Evolutionary conservation across 2,888 invertebrate species (phyloP), one percentile per base, ranked within the genome.

Genomic region (Labia minor): DNA sequence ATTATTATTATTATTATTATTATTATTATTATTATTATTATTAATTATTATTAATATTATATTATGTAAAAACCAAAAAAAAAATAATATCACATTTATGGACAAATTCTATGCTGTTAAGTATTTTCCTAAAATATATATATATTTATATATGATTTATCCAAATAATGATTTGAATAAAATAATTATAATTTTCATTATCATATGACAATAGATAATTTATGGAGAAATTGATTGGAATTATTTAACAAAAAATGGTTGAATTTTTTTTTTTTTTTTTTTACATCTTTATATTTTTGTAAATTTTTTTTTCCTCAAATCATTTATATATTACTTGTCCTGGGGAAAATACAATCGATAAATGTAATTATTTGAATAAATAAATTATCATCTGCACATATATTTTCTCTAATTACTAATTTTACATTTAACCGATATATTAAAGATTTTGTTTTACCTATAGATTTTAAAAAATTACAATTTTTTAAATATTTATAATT

Each of bases 361-460:
- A 49, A 49, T 49, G 49, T 49, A 49, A 49, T 49, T 49, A 49
- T 49, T 49, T 49, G 49, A 49, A 49, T 49, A 49, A 49, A 49
- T 49, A 49, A 49, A 49, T 49, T 10, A 49, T 49, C 14, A 49
- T 49, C 14, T 49, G 49, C 49, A 49, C 49, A 49, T n/a, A 49
- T 8, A 2, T 49, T 49, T 10, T 49, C 14, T 49, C n/a, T 49
- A n/a, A 8, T 49, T 49, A 49, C 14, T 49, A 10, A 49, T 26
- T 26, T 26, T 26, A n/a, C n/a, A n/a, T n/a, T n/a, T n/a, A n/a
- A n/a, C n/a, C n/a, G n/a, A n/a, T n/a, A n/a, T n/a, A n/a, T n/a
- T n/a, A n/a, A n/a, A n/a, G n/a, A n/a, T n/a, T n/a, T n/a, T n/a
- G n/a, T n/a, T n/a, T n/a, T n/a, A n/a, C n/a, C n/a, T n/a, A n/a